phyloP scores from a whole-genome alignment of 2,797 vertebrate species.

The Lithobates sylvaticus region DNA sequence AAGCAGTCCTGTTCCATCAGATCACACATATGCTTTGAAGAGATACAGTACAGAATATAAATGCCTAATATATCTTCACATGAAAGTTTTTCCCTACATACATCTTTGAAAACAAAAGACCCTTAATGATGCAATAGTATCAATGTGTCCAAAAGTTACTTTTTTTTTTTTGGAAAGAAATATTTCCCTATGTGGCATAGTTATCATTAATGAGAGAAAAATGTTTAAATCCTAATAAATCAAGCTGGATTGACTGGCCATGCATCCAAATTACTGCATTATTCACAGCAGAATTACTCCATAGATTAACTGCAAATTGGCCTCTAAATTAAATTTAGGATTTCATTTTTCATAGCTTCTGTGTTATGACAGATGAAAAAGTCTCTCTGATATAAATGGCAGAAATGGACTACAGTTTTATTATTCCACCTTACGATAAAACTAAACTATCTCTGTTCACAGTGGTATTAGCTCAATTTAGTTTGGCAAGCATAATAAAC shows the following conservation, averaged over 20 bases:
- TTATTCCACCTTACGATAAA: conserved; percentile 68
- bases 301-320: conserved; percentile 85
- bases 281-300: conserved; percentile 84
- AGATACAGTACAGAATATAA: conserved; percentile 73
- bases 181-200: conserved; percentile 78
- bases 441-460: conserved; percentile 72
- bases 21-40: conserved; percentile 71
- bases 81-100: conserved; percentile 64
- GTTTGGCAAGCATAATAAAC: conserved; percentile 74
- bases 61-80: conserved; percentile 71
- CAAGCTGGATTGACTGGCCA: conserved; percentile 79
- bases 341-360: conserved; percentile 84
- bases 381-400: conserved; percentile 76
- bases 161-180: conserved; percentile 69
- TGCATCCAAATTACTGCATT: conserved; percentile 83
- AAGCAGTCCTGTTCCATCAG: conserved; percentile 67
- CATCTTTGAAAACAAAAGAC: conserved; percentile 70
- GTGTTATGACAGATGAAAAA: conserved; percentile 78
- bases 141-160: conserved; percentile 68
- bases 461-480: conserved; percentile 69
- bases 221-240: conserved; percentile 81
- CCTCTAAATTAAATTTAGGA: conserved; percentile 84
- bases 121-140: conserved; percentile 67
- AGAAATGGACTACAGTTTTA: conserved; percentile 74
- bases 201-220: conserved; percentile 80